Conservation (phyloP, 2,797 vertebrate genomes). For the Poeciliopsis infans region DNA sequence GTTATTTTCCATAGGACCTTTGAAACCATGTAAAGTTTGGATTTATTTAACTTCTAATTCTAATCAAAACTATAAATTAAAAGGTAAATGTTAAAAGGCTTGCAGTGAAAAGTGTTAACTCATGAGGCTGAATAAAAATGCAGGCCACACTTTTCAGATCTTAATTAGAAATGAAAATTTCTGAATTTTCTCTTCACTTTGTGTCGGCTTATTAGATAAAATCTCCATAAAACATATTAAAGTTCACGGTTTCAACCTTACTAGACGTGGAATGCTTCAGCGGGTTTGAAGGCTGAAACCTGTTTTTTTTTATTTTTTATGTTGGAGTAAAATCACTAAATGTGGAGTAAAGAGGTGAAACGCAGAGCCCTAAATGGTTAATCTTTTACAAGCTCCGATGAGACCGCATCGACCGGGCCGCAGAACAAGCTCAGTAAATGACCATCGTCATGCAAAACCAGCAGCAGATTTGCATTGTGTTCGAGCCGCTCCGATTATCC, state of each 20-base stretch:
- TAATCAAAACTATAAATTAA: too few relatives aligned
- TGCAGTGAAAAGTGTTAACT: not conserved
- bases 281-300: not conserved
- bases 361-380: not conserved
- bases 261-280: not conserved
- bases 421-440: conserved; percentile 18
- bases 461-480: conserved; percentile 64
- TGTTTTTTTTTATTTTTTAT: not conserved
- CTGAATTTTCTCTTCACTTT: not conserved
- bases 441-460: conserved; percentile 34
- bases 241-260: not conserved
- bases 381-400: not conserved
- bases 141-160: not conserved
- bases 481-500: conserved; percentile 43
- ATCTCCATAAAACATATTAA: not conserved
- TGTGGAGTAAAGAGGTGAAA: not conserved
- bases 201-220: not conserved
- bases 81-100: not conserved
- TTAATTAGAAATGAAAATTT: not conserved
- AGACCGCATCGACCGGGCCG: conserved; percentile 2
- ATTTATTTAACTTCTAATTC: too few relatives aligned
- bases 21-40: too few relatives aligned
- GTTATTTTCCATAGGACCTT: too few relatives aligned
- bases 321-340: not conserved
- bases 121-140: not conserved